A percentile compares a stretch with the other conserved stretches of the same genome.
These are phyloP conservation scores for Cynopterus brachyotis DNA, from an alignment of 2,113 vertebrate species.

Conservation along the genomic window DNA sequence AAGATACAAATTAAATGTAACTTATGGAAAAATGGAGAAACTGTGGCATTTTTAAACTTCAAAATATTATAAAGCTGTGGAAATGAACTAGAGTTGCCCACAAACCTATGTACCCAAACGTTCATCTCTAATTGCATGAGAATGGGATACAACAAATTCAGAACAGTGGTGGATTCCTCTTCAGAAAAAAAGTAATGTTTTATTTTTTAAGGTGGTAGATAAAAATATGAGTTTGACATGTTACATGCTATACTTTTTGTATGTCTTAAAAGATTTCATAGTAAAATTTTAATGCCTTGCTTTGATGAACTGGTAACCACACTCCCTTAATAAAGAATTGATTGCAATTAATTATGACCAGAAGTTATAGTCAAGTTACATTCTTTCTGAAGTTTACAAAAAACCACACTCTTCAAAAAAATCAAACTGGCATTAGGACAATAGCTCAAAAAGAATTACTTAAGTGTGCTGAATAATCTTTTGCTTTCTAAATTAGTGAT, in stretches of 20 bases:
- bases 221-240: neutral
- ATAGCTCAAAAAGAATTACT: neutral
- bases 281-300: neutral
- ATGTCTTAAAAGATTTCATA: constrained; percentile 15
- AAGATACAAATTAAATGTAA: neutral
- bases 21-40: neutral
- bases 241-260: neutral
- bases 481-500: neutral
- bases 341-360: neutral
- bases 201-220: neutral
- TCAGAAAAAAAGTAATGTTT: neutral
- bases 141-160: neutral
- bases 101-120: neutral
- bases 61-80: neutral
- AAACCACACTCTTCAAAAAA: constrained; percentile 14
- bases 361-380: neutral
- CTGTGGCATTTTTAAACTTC: neutral
- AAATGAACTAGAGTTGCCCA: neutral
- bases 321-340: neutral
- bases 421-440: neutral
- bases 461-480: neutral
- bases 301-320: neutral
- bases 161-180: neutral
- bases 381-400: neutral
- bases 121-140: neutral